Evolutionary conservation across 1,140 invertebrate species (phyloP).

Genomic region (Papilio helenus): DNA sequence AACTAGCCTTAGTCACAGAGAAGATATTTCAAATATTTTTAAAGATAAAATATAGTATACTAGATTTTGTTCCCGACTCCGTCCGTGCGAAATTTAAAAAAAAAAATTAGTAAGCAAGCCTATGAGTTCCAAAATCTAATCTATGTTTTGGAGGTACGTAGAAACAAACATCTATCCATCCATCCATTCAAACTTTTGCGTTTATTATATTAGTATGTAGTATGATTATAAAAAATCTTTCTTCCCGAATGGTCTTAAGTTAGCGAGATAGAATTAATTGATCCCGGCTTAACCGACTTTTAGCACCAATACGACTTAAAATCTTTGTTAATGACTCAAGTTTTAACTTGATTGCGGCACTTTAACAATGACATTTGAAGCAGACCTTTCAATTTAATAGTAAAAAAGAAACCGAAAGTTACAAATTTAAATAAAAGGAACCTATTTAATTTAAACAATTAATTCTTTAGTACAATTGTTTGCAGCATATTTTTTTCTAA

Average conservation of each 20-base stretch:
- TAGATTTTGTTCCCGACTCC: no score
- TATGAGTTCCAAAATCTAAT: no score
- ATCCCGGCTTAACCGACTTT: constrained; percentile 18
- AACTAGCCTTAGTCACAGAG: background rate
- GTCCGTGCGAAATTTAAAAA: no score
- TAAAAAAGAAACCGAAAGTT: background rate
- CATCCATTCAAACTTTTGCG: no score
- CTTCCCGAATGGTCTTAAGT: background rate
- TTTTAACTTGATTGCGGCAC: constrained; percentile 18
- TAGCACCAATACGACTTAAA: background rate
- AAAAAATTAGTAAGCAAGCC: no score
- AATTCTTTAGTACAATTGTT: background rate
- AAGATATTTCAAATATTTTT: background rate
- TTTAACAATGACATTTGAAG: constrained; percentile 14
- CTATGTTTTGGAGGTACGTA: no score
- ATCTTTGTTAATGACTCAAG: constrained; percentile 24
- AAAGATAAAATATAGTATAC: background rate
- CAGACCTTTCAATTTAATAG: background rate
- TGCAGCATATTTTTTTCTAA: background rate
- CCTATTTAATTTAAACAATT: background rate
- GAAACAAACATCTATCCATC: no score
- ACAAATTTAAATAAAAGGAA: background rate
- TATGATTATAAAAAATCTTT: background rate
- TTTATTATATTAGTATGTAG: no score
- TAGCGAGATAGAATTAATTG: background rate